Evolutionary conservation across 2,888 invertebrate genomes (phyloP).

Genomic region (Ceramica pisi): DNA sequence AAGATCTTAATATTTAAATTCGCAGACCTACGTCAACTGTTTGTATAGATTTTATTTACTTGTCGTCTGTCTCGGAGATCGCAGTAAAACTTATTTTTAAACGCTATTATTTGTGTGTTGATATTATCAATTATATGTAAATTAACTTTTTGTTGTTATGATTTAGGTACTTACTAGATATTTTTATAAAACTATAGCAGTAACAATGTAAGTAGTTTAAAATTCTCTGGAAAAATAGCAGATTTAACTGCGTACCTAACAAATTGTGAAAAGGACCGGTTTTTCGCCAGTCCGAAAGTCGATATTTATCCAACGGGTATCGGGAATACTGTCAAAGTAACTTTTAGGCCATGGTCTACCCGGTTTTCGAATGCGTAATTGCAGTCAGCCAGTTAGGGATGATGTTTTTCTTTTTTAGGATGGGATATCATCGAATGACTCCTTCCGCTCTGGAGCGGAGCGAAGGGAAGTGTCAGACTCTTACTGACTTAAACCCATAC

Average conservation of each 20-base stretch:
- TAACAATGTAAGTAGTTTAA: too few species aligned
- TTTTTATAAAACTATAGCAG: too few species aligned
- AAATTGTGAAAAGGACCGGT: not conserved
- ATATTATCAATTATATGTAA: not conserved
- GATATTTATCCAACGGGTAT: not conserved
- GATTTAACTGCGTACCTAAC: not conserved
- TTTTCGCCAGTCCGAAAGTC: not conserved
- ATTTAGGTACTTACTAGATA: too few species aligned
- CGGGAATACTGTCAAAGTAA: too few species aligned
- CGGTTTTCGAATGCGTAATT: not conserved
- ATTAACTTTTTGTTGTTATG: not conserved
- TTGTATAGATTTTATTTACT: conserved; percentile 7
- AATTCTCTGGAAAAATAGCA: too few species aligned
- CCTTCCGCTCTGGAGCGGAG: too few species aligned
- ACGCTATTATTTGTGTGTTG: not conserved
- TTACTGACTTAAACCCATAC: too few species aligned
- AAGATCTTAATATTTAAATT: conserved; percentile 1
- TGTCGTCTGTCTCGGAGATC: conserved; percentile 3
- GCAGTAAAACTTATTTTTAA: conserved; percentile 9
- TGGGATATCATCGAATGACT: too few species aligned
- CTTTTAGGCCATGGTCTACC: not conserved
- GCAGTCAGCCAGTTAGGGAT: not conserved
- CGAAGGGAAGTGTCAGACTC: too few species aligned
- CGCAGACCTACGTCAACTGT: not conserved
- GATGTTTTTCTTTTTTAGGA: too few species aligned